Evolutionary conservation across 1,140 invertebrate species (phyloP), one percentile per base, ranked within the genome.

Genomic region (Bombus fervidus): DNA sequence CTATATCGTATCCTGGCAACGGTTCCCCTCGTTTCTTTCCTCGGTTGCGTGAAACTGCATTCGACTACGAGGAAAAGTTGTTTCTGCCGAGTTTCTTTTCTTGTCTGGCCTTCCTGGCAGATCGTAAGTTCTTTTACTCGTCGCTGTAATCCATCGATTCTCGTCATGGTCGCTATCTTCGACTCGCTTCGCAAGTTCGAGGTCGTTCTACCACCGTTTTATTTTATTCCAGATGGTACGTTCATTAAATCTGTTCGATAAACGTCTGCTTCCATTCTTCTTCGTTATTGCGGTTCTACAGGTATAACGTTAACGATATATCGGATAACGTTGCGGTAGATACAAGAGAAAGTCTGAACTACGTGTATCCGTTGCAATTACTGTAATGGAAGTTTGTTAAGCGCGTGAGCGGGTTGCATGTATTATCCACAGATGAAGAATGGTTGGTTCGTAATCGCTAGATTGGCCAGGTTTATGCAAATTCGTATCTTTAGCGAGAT

Each of bases 321-420:
- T 41, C 62, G 34, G 34, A 22, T 77, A 57, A 77, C n/a, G 64
- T 8, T 12, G 15, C 15, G 25, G 13, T 53, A 53, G 47, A 53
- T 53, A 41, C 9, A 4, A n/a, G 25, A 25, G 25, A 5, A 22
- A 39, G 12, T 18, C 12, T 34, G 18, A 22, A 53, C 47, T 6
- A 43, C 57, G n/a, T 62, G 57, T 76, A 72, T 83, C 53, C 69
- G 18, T 13, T 73, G 47, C 57, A 81, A 85, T 81, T 81, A 74
- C 78, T 22, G 18, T 71, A 68, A 81, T 43, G 83, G 74, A 81
- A 85, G 76, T 79, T 80, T 80, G 68, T 85, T 80, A 84, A 76
- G 47, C 71, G 83, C 59, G 57, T 53, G 31, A 76, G 68, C 39
- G 76, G 68, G 62, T 53, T 84, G 71, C 39, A 39, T 34, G n/a